These are phyloP conservation scores for Lasioglossum pauxillum DNA, from an alignment of 2,888 invertebrate genomes.

Conservation along the genomic window DNA sequence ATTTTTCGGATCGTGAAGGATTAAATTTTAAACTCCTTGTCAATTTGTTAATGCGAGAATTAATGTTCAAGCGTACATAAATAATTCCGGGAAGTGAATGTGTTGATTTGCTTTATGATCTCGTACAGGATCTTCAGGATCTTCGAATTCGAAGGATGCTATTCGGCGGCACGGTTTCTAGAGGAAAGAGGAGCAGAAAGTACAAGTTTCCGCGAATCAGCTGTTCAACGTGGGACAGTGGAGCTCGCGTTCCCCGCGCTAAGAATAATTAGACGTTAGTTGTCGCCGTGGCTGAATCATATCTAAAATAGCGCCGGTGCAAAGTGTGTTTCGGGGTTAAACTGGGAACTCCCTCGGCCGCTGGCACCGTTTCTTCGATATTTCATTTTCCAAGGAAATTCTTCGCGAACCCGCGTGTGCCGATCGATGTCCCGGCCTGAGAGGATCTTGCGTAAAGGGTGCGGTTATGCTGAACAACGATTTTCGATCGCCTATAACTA, in stretches of 20 bases:
- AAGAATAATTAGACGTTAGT: constrained; percentile 73
- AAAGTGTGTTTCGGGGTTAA: constrained; percentile 70
- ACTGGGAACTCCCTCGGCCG: constrained; percentile 51
- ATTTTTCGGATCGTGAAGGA: too few relatives aligned
- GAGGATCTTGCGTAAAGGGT: not conserved
- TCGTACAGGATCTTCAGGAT: not conserved
- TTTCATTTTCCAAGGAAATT: constrained; percentile 32
- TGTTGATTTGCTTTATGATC: too few relatives aligned
- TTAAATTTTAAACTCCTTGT: too few relatives aligned
- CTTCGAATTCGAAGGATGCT: not conserved
- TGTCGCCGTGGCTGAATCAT: constrained; percentile 68
- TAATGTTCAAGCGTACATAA: not conserved
- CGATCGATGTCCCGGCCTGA: not conserved
- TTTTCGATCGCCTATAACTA: not conserved
- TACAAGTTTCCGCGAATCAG: constrained; percentile 60
- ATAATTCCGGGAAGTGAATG: not conserved
- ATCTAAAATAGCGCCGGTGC: constrained; percentile 69
- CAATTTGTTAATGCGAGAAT: too few relatives aligned
- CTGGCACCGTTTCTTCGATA: constrained; percentile 44
- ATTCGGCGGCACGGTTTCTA: not conserved
- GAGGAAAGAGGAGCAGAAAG: not conserved
- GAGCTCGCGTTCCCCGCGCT: constrained; percentile 48
- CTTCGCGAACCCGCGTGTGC: not conserved
- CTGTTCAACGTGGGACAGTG: constrained; percentile 53
- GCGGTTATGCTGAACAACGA: not conserved